Conservation (phyloP, 2,797 vertebrate genomes). For the Esox lucius region DNA sequence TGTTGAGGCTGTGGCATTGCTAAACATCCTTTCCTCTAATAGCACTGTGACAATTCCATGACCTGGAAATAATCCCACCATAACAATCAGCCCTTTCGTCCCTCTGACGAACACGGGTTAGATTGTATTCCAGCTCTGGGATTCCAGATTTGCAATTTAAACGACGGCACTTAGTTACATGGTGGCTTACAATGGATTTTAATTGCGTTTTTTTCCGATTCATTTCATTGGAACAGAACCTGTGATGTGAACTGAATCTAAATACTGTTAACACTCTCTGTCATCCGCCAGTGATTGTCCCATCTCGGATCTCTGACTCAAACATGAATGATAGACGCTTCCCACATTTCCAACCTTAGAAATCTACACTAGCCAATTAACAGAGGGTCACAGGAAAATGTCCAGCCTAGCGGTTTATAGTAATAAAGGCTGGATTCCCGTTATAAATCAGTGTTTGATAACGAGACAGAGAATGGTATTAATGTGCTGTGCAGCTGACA, state of each 20-base stretch:
- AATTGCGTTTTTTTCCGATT: neutral
- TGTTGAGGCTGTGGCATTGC: slow-evolving; percentile 16
- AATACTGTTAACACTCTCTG: neutral
- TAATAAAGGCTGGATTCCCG: slow-evolving; percentile 3
- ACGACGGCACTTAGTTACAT: neutral
- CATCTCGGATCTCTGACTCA: neutral
- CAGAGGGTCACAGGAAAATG: slow-evolving; percentile 5
- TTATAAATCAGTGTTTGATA: slow-evolving; percentile 38
- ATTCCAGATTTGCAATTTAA: slow-evolving; percentile 12
- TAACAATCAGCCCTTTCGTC: slow-evolving; percentile 57
- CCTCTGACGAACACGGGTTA: slow-evolving; percentile 32
- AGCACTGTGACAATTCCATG: slow-evolving; percentile 63
- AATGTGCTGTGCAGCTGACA: slow-evolving; percentile 43
- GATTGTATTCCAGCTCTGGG: slow-evolving; percentile 28
- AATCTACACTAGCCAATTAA: slow-evolving; percentile 18
- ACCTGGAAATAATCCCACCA: slow-evolving; percentile 68
- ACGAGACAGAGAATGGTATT: slow-evolving; percentile 14
- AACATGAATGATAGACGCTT: neutral
- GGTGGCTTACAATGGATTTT: neutral
- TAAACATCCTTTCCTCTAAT: slow-evolving; percentile 48
- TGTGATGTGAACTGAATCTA: neutral
- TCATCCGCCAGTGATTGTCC: neutral
- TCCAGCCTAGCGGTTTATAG: slow-evolving; percentile 10
- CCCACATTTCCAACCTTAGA: neutral
- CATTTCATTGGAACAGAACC: neutral